Base-by-base conservation (phyloP, 2,113 vertebrate genomes). In the Trochalopteron elliotii region DNA sequence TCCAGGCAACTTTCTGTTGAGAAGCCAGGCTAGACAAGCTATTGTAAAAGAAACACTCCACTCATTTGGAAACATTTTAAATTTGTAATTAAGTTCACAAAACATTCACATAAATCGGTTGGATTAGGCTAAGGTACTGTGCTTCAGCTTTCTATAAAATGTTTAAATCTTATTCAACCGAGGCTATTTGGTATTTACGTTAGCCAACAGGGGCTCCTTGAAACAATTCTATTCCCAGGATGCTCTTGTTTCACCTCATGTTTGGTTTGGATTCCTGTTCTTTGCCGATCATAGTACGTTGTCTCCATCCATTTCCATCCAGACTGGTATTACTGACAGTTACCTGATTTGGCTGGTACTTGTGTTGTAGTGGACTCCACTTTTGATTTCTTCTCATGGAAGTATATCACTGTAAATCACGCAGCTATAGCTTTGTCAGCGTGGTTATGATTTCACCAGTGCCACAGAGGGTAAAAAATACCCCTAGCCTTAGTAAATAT, bases 61-160 rank as follows among this genome's bases (percentile, higher is more conserved):
- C 52, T 50, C 19, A 45, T 64, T 89, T 91, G 70, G 77, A 95
- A 91, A 37, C 37, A 28, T 57, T 90, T 87, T 10, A 53, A 50
- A 72, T 76, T 87, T 77, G 50, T 85, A 76, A 85, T 94, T 83
- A 95, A 80, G 15, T 69, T 90, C 67, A 93, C 67, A 83, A 93
- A 94, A 47, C 42, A 45, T 20, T 79, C 63, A 47, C 30, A 83
- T 87, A 93, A 91, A 89, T 44, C 42, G 40, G n/a, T 20, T 91
- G 84, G 64, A 52, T 81, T 93, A 55, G 16, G 60, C 59, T 88
- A 60, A 75, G 28, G n/a, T 79, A 79, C 59, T 87, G 70, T 90
- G 59, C 40, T 83, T 92, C 65, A 74, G 49, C 39, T 93, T 88
- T 77, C 71, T 93, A 35, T 64, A 59, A 86, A 93, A 92, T 24